Evolutionary conservation across 2,797 vertebrate species (phyloP).

Genomic region (Notamacropus eugenii): DNA sequence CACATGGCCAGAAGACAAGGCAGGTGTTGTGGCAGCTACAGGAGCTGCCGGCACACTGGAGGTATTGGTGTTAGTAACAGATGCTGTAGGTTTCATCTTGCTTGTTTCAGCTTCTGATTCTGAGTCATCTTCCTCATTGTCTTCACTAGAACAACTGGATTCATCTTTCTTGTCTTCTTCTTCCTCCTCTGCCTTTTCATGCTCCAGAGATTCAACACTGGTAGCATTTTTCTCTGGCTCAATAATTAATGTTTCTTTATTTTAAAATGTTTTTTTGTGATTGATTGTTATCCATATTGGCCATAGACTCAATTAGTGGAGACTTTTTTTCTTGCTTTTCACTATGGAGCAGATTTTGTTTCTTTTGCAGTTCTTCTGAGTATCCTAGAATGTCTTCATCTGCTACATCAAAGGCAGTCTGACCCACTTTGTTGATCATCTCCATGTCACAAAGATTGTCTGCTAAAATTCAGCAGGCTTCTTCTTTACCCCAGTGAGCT

Average conservation of each 20-base stretch:
- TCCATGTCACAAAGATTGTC: slow-evolving; percentile 98
- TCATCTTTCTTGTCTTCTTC: slow-evolving; percentile 98
- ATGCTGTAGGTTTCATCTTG: slow-evolving; percentile 85
- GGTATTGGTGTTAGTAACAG: slow-evolving; percentile 89
- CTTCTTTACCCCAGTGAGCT: slow-evolving; percentile 99
- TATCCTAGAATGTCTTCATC: slow-evolving; percentile 99
- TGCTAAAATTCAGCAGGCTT: slow-evolving; percentile 97
- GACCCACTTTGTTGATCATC: slow-evolving; percentile 98
- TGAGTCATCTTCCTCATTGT: slow-evolving; percentile 98
- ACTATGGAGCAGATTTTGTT: slow-evolving; percentile 95
- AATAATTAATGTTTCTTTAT: slow-evolving; percentile 95
- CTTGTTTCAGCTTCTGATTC: slow-evolving; percentile 96
- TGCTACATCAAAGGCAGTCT: slow-evolving; percentile 97
- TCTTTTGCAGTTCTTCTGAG: slow-evolving; percentile 99
- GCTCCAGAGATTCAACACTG: slow-evolving; percentile 94
- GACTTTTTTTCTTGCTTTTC: slow-evolving; percentile 98
- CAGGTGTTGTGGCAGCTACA: slow-evolving; percentile 87
- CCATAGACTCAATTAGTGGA: slow-evolving; percentile 95
- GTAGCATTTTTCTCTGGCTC: slow-evolving; percentile 94
- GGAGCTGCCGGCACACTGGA: slow-evolving; percentile 84
- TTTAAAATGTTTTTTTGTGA: slow-evolving; percentile 95
- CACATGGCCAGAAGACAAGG: slow-evolving; percentile 91
- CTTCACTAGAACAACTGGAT: slow-evolving; percentile 99
- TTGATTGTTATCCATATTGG: slow-evolving; percentile 96
- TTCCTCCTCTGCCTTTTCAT: slow-evolving; percentile 96